Base-by-base conservation (phyloP, 2,113 vertebrate species). In the Eublepharis macularius region DNA sequence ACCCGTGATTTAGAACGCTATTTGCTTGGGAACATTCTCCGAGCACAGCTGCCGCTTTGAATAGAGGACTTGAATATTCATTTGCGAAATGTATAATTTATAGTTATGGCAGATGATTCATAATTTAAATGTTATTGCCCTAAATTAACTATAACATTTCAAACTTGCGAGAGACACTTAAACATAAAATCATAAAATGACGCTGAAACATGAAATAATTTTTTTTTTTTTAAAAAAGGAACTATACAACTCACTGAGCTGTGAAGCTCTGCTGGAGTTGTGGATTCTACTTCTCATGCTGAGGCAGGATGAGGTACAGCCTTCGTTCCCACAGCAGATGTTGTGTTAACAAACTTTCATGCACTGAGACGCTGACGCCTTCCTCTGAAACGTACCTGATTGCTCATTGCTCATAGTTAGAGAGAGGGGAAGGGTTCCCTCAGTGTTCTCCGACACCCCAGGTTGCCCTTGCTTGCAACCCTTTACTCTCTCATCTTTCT, bases 121-220 rank as follows among this genome's bases (percentile, higher is more conserved):
- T 94, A 93, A 96, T 94, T 94, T 94, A 92, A 90, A 92, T 78
- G 78, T 88, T 89, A 91, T 93, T 93, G 94, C 92, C 96, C 93
- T 95, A 94, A 94, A 93, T 94, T 91, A 88, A 90, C 91, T 81
- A 49, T 87, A 85, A 69, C 17, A 81, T 94, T 93, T 81, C 76
- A 94, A 88, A 88, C 89, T 86, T 89, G 91, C 77, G 1, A 70
- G 49, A 87, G 88, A 75, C 81, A 74, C 74, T 47, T 72, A 79
- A 83, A 82, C 81, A 78, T 47, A 16, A 72, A 77, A 87, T 73
- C 76, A 63, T 51, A 65, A 65, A 72, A 76, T n/a, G 68, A 60
- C 24, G 12, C 49, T 11, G 54, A 5, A 66, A 75, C 57, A 76
- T 24, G 72, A 26, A 34, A 85, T 19, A 34, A 49, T 57, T 32